Conservation (phyloP, 2,797 vertebrate species). For the Parambassis ranga region DNA sequence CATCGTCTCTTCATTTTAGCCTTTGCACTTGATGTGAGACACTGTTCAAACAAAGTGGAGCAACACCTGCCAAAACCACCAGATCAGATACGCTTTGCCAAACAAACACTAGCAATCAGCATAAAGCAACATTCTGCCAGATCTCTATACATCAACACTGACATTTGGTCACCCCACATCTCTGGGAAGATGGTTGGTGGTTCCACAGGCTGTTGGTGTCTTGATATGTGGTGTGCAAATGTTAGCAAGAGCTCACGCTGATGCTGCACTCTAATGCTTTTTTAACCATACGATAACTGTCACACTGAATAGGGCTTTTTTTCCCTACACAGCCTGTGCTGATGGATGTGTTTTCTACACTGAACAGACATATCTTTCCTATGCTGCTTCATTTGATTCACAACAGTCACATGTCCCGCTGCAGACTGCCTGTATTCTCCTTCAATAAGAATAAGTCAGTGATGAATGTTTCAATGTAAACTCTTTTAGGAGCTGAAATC, state of each 20-base stretch:
- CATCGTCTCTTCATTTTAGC: constrained; percentile 25
- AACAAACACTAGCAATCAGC: constrained; percentile 38
- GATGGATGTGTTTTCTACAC: not conserved
- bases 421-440: not conserved
- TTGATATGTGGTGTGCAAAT: constrained; percentile 43
- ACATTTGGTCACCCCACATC: constrained; percentile 15
- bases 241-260: constrained; percentile 31
- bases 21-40: constrained; percentile 28
- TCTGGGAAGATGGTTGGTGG: constrained; percentile 21
- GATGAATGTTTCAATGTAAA: constrained; percentile 28
- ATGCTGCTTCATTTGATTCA: not conserved
- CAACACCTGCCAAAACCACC: constrained; percentile 10
- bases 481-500: constrained; percentile 27
- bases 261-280: constrained; percentile 32
- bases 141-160: constrained; percentile 16
- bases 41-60: constrained; percentile 20
- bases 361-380: constrained; percentile 7
- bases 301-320: constrained; percentile 23
- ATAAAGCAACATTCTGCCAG: constrained; percentile 10
- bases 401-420: too few relatives aligned
- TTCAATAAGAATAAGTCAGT: not conserved
- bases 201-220: constrained; percentile 51
- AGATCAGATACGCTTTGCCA: constrained; percentile 31
- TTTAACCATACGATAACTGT: constrained; percentile 29
- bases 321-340: not conserved